phyloP scores from a whole-genome alignment of 2,797 vertebrate genomes.

The Acanthis flammea region DNA sequence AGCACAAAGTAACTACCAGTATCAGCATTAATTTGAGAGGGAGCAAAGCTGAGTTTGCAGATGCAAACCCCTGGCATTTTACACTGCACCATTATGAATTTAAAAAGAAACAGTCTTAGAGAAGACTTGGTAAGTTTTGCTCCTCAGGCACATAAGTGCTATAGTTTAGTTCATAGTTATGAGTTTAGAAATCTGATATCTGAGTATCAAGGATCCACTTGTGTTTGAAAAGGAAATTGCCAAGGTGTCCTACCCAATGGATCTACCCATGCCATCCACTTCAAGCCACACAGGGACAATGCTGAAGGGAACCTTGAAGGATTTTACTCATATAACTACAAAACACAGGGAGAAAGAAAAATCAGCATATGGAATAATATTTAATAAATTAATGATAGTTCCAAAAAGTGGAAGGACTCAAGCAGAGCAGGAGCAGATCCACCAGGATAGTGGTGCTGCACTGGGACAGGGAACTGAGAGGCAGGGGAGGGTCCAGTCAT shows the following conservation, averaged over 20 bases:
- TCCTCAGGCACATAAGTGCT: not conserved
- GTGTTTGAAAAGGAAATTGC: not conserved
- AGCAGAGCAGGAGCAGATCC: not conserved
- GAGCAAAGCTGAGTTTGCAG: not conserved
- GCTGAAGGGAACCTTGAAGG: not conserved
- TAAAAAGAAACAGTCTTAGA: not conserved
- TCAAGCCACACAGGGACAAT: accelerated
- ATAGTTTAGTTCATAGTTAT: not conserved
- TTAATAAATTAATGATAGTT: not conserved
- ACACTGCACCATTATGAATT: not conserved
- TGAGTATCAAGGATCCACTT: not conserved
- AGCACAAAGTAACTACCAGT: not conserved
- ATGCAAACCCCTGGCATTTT: not conserved
- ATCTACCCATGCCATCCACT: not conserved
- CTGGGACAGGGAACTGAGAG: not conserved
- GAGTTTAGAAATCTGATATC: not conserved
- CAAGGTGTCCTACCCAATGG: not conserved
- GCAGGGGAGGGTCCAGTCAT: not conserved
- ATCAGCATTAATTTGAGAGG: not conserved
- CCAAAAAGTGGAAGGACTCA: not conserved
- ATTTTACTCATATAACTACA: not conserved
- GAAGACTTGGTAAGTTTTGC: not conserved
- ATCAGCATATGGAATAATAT: not conserved
- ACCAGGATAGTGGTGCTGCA: not conserved
- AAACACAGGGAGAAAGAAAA: not conserved